A percentile compares a stretch with the other conserved stretches of the same genome.
Evolutionary conservation across 2,113 vertebrate genomes (phyloP).

Genomic region (Cephalophus harveyi): DNA sequence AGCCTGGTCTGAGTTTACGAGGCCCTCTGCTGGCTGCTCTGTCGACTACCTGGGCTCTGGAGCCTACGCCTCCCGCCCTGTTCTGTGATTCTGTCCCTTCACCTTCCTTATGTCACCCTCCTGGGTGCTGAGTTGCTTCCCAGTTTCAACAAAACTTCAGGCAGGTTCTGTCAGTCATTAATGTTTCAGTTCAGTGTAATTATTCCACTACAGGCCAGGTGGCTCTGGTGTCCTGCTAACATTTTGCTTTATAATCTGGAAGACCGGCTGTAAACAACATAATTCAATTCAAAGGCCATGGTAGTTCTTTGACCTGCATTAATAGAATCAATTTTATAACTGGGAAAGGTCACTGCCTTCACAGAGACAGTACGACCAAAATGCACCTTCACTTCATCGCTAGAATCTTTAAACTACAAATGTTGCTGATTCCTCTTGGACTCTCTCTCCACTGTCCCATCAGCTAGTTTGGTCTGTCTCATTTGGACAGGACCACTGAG

Average conservation of each 20-base stretch:
- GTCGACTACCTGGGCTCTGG: background rate
- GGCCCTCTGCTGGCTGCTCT: background rate
- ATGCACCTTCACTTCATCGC: background rate
- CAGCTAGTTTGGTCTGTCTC: too few relatives aligned
- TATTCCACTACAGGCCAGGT: background rate
- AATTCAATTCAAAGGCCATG: background rate
- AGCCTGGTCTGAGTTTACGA: background rate
- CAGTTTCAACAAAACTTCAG: background rate
- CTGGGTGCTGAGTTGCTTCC: background rate
- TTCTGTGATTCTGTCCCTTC: background rate
- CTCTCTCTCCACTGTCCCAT: too few relatives aligned
- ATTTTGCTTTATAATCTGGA: background rate
- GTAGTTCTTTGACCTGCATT: background rate
- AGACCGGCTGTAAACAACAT: background rate
- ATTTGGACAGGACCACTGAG: accelerated
- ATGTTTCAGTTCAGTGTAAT: background rate
- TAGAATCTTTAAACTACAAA: too few relatives aligned
- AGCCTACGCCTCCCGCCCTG: background rate
- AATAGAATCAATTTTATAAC: background rate
- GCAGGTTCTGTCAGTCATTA: background rate
- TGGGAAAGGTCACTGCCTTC: background rate
- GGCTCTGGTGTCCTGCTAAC: background rate
- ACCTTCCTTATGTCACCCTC: background rate
- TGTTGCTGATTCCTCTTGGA: too few relatives aligned
- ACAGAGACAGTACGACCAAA: background rate